These are phyloP conservation scores for Baronia brevicornis DNA, from an alignment of 2,888 invertebrate genomes.

Conservation along the genomic window DNA sequence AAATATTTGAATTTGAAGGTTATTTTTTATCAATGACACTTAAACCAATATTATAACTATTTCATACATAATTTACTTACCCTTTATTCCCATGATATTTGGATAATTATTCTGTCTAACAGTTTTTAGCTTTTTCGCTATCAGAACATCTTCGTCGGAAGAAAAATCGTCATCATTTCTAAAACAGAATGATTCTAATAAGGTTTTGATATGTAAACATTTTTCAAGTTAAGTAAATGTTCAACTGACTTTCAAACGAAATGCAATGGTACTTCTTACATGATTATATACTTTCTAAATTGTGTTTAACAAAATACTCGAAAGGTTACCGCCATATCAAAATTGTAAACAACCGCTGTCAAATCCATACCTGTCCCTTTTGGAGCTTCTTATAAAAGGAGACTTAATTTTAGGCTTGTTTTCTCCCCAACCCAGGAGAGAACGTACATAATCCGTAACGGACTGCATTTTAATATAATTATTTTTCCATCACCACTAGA, in stretches of 20 bases:
- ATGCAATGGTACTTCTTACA: slow-evolving; percentile 54
- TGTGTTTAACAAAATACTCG: slow-evolving; percentile 28
- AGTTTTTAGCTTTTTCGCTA: slow-evolving; percentile 52
- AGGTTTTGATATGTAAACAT: neutral
- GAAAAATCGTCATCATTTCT: slow-evolving; percentile 58
- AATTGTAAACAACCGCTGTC: slow-evolving; percentile 63
- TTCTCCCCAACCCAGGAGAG: slow-evolving; percentile 52
- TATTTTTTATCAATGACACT: too few species aligned
- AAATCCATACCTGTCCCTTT: slow-evolving; percentile 64
- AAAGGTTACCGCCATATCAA: slow-evolving; percentile 70
- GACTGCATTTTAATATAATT: slow-evolving; percentile 57
- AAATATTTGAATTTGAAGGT: too few species aligned
- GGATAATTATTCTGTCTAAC: slow-evolving; percentile 51
- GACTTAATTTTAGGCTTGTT: slow-evolving; percentile 39
- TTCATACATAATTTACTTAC: too few species aligned
- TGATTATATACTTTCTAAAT: slow-evolving; percentile 24
- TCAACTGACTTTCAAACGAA: slow-evolving; percentile 56
- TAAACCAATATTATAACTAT: too few species aligned
- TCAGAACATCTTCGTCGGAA: slow-evolving; percentile 57
- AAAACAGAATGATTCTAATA: slow-evolving; percentile 29
- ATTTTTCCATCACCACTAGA: slow-evolving; percentile 53
- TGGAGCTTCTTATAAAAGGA: slow-evolving; percentile 42
- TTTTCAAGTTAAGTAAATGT: slow-evolving; percentile 6
- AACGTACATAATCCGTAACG: slow-evolving; percentile 58
- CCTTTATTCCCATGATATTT: slow-evolving; percentile 45